phyloP scores from a whole-genome alignment of 2,888 invertebrate species.

The Hoplodrina ambigua region DNA sequence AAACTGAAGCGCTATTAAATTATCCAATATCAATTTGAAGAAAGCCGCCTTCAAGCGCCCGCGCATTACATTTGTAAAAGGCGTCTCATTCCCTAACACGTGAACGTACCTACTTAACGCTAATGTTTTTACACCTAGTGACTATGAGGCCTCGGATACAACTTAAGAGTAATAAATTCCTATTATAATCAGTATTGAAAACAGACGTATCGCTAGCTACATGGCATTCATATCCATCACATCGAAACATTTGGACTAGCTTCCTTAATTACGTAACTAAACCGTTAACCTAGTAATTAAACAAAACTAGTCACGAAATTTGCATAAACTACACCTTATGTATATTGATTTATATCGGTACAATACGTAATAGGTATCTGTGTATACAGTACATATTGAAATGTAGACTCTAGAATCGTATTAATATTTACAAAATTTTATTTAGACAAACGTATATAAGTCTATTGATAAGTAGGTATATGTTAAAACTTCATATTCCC shows the following conservation, averaged over 20 bases:
- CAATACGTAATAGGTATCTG: slow-evolving; percentile 72
- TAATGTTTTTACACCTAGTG: slow-evolving; percentile 65
- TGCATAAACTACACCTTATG: slow-evolving; percentile 73
- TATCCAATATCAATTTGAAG: slow-evolving; percentile 47
- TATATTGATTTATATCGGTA: slow-evolving; percentile 75
- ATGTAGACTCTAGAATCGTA: slow-evolving; percentile 72
- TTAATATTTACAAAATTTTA: slow-evolving; percentile 76
- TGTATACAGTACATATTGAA: slow-evolving; percentile 77
- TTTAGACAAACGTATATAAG: slow-evolving; percentile 48
- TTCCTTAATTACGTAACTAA: slow-evolving; percentile 88
- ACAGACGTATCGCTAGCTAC: slow-evolving; percentile 79
- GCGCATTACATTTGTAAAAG: slow-evolving; percentile 63
- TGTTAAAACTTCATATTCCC: slow-evolving; percentile 38
- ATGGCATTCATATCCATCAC: slow-evolving; percentile 88
- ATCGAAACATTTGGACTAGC: slow-evolving; percentile 89
- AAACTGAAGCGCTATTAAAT: slow-evolving; percentile 53
- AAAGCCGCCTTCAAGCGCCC: slow-evolving; percentile 64
- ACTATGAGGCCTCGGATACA: slow-evolving; percentile 62
- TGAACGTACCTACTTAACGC: slow-evolving; percentile 62
- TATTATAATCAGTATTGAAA: slow-evolving; percentile 69
- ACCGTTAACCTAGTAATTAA: slow-evolving; percentile 86
- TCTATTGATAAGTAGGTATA: slow-evolving; percentile 43
- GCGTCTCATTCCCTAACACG: slow-evolving; percentile 60
- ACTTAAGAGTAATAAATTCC: slow-evolving; percentile 63
- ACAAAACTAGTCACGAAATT: slow-evolving; percentile 87